These are phyloP conservation scores for Osedax fenrisi DNA, from an alignment of 2,888 invertebrate species.

Conservation along the genomic window DNA sequence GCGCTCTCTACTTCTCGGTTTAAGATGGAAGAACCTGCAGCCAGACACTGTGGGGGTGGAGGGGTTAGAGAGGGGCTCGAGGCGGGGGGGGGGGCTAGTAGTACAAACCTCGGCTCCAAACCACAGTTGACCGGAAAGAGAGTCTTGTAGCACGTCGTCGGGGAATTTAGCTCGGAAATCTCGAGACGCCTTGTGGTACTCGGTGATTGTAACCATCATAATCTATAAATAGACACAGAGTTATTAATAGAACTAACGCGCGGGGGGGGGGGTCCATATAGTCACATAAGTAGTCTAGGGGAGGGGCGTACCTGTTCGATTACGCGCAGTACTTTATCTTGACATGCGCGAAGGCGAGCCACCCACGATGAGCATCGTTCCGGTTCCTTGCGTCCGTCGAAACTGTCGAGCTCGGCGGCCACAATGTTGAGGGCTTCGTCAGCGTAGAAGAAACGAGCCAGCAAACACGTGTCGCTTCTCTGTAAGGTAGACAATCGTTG, in stretches of 20 bases:
- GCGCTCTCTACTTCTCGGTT: slow-evolving; percentile 89
- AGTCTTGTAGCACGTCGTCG: slow-evolving; percentile 93
- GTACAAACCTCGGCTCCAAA: slow-evolving; percentile 81
- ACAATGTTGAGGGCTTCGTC: slow-evolving; percentile 89
- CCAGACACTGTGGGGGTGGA: slow-evolving; percentile 64
- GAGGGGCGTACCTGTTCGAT: slow-evolving; percentile 64
- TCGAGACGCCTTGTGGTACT: slow-evolving; percentile 68
- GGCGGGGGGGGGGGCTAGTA: neutral
- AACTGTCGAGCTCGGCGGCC: slow-evolving; percentile 90
- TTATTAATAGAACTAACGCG: slow-evolving; percentile 56
- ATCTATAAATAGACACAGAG: slow-evolving; percentile 81
- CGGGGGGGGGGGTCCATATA: slow-evolving; percentile 73
- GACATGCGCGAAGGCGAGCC: slow-evolving; percentile 65
- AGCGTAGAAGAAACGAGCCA: slow-evolving; percentile 93
- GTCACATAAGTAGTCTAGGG: neutral
- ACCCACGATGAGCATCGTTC: slow-evolving; percentile 88
- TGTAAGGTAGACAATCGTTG: no score
- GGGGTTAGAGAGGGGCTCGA: neutral
- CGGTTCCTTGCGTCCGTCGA: slow-evolving; percentile 96
- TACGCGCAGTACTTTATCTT: slow-evolving; percentile 64
- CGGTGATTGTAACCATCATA: neutral
- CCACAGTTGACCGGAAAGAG: slow-evolving; percentile 94
- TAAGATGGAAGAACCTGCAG: slow-evolving; percentile 94
- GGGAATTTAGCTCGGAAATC: slow-evolving; percentile 96
- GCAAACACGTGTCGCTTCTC: slow-evolving; percentile 66